These are phyloP conservation scores for Myotis vivesi DNA, from an alignment of 2,797 vertebrate genomes.

Conservation along the genomic window DNA sequence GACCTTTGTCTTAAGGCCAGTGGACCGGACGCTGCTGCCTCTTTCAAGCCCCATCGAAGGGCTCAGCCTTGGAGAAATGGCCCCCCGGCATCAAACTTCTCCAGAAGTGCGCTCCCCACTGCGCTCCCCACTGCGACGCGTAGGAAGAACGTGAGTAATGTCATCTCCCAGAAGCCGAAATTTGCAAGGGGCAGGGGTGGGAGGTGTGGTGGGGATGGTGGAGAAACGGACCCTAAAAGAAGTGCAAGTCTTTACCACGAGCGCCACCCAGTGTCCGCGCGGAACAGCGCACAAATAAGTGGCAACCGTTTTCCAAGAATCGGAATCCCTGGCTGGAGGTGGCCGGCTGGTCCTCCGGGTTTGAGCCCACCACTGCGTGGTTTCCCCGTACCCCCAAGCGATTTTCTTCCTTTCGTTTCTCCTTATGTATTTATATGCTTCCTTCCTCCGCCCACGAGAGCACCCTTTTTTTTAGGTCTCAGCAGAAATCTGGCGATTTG, in stretches of 20 bases:
- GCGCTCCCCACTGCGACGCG: slow-evolving; percentile 23
- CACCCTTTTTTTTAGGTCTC: not conserved
- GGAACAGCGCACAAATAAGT: not conserved
- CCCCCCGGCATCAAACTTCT: not conserved
- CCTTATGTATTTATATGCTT: not conserved
- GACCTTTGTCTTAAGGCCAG: not conserved
- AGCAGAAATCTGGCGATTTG: not conserved
- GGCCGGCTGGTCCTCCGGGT: not conserved
- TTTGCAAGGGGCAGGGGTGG: not conserved
- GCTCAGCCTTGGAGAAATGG: not conserved
- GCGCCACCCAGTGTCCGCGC: slow-evolving; percentile 81
- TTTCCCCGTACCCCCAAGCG: not conserved
- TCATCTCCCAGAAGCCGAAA: slow-evolving; percentile 34
- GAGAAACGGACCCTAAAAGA: not conserved
- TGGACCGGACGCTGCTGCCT: not conserved
- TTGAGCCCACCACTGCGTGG: not conserved
- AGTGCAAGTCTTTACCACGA: slow-evolving; percentile 79
- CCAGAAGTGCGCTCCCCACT: not conserved
- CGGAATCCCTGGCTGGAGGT: rapidly evolving
- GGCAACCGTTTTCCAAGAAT: not conserved
- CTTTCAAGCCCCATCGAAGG: slow-evolving; percentile 58
- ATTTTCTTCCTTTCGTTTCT: not conserved
- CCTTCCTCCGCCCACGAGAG: not conserved
- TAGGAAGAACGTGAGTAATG: slow-evolving; percentile 56
- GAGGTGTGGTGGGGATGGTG: not conserved